Evolutionary conservation across 2,888 invertebrate species (phyloP), one percentile per base, ranked within the genome.

Genomic region (Cryptophagus acutangulus): DNA sequence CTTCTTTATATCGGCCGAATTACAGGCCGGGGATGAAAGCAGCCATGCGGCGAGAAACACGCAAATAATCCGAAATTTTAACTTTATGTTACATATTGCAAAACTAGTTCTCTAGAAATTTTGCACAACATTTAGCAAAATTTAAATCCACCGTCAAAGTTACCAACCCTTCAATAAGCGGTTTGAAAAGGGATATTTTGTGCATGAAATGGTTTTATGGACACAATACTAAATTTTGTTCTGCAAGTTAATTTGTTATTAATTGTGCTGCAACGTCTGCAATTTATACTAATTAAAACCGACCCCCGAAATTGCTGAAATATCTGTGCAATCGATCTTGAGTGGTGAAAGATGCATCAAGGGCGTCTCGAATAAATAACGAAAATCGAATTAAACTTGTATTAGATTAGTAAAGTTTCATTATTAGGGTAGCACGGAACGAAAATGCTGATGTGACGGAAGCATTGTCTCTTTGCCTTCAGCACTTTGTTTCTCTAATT

Each of bases 321-420:
- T 39, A 43, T 47, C 36, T 26, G 15, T n/a, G 29, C 33, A 43
- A 33, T 36, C 43, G 48, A 51, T 46, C 45, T 44, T 37, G 46
- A 47, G 43, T 40, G 46, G 38, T 38, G 43, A 44, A 51, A 45
- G 36, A 44, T 36, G 38, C 26, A n/a, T n/a, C n/a, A 28, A 44
- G 43, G 47, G 49, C 36, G n/a, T n/a, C 41, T 25, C 43, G 43
- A 51, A 47, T 49, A 48, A 51, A 49, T 48, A 51, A 49, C 49
- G 43, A 36, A 48, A 48, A 49, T 48, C 44, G 43, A 49, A 51
- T 51, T 51, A 51, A 49, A 49, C 44, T 49, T 49, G 42, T 41
- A 49, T 49, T 51, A 51, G 45, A 51, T 51, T 51, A 48, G 43
- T 42, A 40, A 49, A 49, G 49, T 51, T 51, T 48, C 42, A 38